These are phyloP conservation scores for Drosophila vallismaia DNA, from an alignment of 2,888 invertebrate species.

Conservation along the genomic window DNA sequence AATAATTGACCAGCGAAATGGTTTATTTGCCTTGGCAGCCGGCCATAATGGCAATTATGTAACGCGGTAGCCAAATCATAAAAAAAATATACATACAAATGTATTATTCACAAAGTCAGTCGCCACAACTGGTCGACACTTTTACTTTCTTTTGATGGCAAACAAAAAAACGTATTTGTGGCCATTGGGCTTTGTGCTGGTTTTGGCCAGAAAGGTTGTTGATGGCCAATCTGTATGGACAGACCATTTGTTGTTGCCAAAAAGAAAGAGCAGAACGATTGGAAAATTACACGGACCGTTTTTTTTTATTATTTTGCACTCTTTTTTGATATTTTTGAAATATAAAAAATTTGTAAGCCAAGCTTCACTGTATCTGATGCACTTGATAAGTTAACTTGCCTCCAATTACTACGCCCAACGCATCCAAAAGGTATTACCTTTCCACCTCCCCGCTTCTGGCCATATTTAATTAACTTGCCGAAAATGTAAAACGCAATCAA, in stretches of 20 bases:
- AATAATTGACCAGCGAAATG: constrained; percentile 51
- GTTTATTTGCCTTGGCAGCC: constrained; percentile 56
- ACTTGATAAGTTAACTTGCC: constrained; percentile 39
- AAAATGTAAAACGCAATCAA: constrained; percentile 39
- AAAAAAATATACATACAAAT: constrained; percentile 45
- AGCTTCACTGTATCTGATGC: constrained; percentile 46
- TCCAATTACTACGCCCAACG: constrained; percentile 43
- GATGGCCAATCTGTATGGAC: constrained; percentile 47
- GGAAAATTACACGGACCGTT: not conserved
- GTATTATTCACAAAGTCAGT: constrained; percentile 37
- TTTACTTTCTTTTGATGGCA: constrained; percentile 71
- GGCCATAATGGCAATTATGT: constrained; percentile 67
- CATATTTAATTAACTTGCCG: constrained; percentile 49
- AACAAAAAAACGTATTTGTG: constrained; percentile 52
- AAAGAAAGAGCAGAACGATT: constrained; percentile 15
- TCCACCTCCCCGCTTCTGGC: constrained; percentile 5
- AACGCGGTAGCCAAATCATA: constrained; percentile 53
- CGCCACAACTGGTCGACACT: constrained; percentile 52
- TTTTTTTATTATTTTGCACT: too few species aligned
- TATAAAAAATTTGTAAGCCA: not conserved
- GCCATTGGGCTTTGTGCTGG: constrained; percentile 17
- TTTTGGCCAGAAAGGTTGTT: constrained; percentile 58
- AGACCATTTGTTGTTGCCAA: constrained; percentile 9
- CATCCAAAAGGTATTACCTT: constrained; percentile 47
- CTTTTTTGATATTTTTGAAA: not conserved